Base-by-base conservation (phyloP, 2,888 invertebrate genomes). In the Hydrotaea cyrtoneurina region DNA sequence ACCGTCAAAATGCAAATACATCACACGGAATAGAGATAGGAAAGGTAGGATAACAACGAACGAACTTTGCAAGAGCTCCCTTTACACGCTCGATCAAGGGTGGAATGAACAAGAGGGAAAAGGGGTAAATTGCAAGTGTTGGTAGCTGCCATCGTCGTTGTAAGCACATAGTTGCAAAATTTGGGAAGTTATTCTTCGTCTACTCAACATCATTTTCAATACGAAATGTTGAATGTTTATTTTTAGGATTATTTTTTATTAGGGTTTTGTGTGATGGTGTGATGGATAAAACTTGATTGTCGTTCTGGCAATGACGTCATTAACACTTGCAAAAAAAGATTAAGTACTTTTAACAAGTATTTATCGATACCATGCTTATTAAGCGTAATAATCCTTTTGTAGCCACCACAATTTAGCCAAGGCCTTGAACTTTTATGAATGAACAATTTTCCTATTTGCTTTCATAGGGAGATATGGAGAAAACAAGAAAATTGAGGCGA, bases 341-440 rank as follows among this genome's bases (percentile, higher is more conserved):
- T 31, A 4, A 2, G 31, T 31, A 4, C 31, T 31, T 7, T 31
- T 31, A 4, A 39, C 13, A 39, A 13, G 7, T 31, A 31, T 39
- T 39, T 39, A 39, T 7, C 13, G n/a, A n/a, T 17, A 71, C n/a
- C n/a, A 26, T 26, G 21, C n/a, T 71, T 17, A 15, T 17, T 53
- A 53, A 46, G 4, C 31, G 2, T 31, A 31, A 31, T 31, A 17
- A 0, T 11, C 1, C 17, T 17, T 53, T 53, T 15, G 13, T 50
- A 8, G n/a, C 50, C n/a, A n/a, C n/a, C n/a, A n/a, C n/a, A 31
- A 31, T 55, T 46, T 11, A 21, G 21, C 2, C n/a, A 0, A 72
- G 23, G 73, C 85, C 86, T 86, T 87, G 85, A 86, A 85, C 82
- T 85, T 84, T 84, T 76, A 86, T 86, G 86, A 86, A 87, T 86